phyloP scores from a whole-genome alignment of 2,113 vertebrate genomes.

The Heterotis niloticus region DNA sequence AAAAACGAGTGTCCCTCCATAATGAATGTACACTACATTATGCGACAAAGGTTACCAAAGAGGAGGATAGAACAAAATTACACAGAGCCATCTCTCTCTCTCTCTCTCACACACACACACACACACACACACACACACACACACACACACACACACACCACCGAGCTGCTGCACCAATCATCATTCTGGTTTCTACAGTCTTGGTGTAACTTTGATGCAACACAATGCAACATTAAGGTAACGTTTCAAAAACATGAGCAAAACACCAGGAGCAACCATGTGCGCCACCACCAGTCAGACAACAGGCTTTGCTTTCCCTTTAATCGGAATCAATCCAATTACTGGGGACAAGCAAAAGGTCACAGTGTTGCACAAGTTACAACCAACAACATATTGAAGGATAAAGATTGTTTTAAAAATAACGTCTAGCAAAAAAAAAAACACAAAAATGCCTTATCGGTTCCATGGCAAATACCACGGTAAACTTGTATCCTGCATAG shows the following conservation, averaged over 20 bases:
- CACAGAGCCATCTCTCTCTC: not conserved
- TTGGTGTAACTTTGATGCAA: not conserved
- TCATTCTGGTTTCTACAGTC: not conserved
- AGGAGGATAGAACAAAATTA: too few species aligned
- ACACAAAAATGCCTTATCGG: too few species aligned
- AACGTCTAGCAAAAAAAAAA: too few species aligned
- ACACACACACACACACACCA: too few species aligned
- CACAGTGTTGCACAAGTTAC: not conserved
- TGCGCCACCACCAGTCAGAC: not conserved
- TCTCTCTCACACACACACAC: not conserved
- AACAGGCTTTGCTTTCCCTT: not conserved
- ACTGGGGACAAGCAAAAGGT: not conserved
- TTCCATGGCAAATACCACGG: too few species aligned
- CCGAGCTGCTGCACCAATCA: not conserved
- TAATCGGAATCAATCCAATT: conserved; percentile 7
- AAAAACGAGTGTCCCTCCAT: too few species aligned
- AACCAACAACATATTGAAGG: not conserved
- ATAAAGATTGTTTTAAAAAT: not conserved
- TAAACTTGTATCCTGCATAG: too few species aligned
- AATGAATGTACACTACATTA: too few species aligned
- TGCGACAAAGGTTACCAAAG: too few species aligned
- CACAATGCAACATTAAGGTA: too few species aligned
- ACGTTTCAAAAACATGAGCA: too few species aligned
- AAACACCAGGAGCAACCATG: not conserved
- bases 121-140: not conserved